Base-by-base conservation (phyloP, 2,113 vertebrate species). In the Polypterus senegalus region DNA sequence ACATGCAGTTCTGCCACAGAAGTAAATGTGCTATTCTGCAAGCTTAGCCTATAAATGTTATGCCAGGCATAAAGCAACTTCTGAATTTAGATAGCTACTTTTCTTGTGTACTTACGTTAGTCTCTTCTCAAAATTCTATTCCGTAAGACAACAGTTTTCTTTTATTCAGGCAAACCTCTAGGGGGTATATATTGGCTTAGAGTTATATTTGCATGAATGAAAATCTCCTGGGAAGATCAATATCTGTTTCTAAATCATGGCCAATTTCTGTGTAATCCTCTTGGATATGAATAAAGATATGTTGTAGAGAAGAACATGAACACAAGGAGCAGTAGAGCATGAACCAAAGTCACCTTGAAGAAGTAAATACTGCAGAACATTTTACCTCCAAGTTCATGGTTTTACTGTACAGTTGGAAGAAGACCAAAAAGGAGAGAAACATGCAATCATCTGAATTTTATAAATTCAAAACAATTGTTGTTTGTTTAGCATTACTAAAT, bases 331-430 rank as follows among this genome's bases (percentile, higher is more conserved):
- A 79, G 63, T 65, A 79, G 76, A 70, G 64, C 74, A 66, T 73
- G 70, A 81, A 76, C 75, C 66, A 80, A 80, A 81, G 74, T 76
- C 74, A 81, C 73, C 74, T 79, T 81, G 59, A 63, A 78, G 68
- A 62, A 63, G 59, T 67, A 60, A 27, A 68, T 57, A 61, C 63
- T 47, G 60, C 59, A 58, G 61, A 54, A 8, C 11, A 60, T 66
- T 73, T 71, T 67, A 65, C 65, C 68, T 64, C 45, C 10, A 75
- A 64, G 63, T 72, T 58, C 1, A 0, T 3, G 64, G 69, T 69
- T 65, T 65, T 49, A 9, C 64, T 71, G 68, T 66, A 69, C 52
- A 63, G 3, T 27, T 27, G 27, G 27, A 27, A 27, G 27, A 27
- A 27, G 27, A 27, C 27, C 27, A 27, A 27, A 27, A 27, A 27